Conservation (phyloP, 2,113 vertebrate genomes). For the Mormyrus lacerda region DNA sequence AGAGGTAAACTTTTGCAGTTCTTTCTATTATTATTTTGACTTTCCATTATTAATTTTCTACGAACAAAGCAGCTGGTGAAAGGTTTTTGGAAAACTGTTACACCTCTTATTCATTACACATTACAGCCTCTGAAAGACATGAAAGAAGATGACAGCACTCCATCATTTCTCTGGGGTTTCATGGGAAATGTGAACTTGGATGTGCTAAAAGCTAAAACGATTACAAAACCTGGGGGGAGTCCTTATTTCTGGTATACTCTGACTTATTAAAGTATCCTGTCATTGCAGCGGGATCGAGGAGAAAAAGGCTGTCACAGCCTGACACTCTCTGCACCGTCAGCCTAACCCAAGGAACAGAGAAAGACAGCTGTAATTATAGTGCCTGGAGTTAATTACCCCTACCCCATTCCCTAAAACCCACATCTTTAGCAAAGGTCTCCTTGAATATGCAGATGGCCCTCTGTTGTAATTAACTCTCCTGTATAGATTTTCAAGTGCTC, state of each 20-base stretch:
- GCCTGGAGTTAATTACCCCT: constrained; percentile 42
- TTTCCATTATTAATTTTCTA: background rate
- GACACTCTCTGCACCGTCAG: constrained; percentile 19
- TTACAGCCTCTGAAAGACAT: background rate
- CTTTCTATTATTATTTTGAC: background rate
- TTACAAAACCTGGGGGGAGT: background rate
- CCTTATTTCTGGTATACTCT: background rate
- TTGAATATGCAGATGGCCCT: constrained; percentile 41
- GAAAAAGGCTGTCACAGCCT: constrained; percentile 16
- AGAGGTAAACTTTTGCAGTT: background rate
- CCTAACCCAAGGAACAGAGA: constrained; percentile 21
- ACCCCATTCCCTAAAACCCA: constrained; percentile 25
- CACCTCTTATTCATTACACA: background rate
- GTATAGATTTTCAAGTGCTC: constrained; percentile 38
- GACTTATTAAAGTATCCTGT: constrained; percentile 24
- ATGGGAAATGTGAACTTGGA: background rate
- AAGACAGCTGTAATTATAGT: constrained; percentile 43
- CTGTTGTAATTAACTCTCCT: constrained; percentile 43
- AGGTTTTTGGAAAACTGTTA: background rate
- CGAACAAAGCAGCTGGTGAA: background rate
- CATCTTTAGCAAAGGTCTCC: constrained; percentile 38
- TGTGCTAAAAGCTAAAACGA: background rate
- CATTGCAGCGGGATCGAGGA: background rate
- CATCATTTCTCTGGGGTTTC: background rate
- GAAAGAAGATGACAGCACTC: background rate